Evolutionary conservation across 2,797 vertebrate genomes (phyloP), one percentile per base, ranked within the genome.

Genomic region (Megalops cyprinoides): DNA sequence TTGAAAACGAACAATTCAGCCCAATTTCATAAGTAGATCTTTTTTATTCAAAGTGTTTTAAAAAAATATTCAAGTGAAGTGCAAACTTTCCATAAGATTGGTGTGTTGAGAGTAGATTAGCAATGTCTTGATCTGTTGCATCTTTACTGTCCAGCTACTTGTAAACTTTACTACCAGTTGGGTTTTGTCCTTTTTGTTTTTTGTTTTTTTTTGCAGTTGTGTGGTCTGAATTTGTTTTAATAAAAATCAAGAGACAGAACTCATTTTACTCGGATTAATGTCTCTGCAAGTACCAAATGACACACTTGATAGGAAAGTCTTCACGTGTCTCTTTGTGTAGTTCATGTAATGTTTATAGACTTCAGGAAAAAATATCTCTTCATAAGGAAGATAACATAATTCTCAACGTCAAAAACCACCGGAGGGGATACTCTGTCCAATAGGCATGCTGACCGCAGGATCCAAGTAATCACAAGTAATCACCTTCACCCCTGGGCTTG

Each of bases 211-310:
- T 25, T 25, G 56, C 31, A 37, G 37, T 67, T 67, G 62, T 71
- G 39, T 71, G 39, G 39, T 71, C 39, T 71, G 67, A 71, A 71
- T 71, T 69, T 69, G 31, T 67, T 62, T 44, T 23, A 71, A 71
- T 71, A 71, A 71, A n/a, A 71, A 2, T 69, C 34, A 42, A 42
- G 34, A 8, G n/a, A n/a, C n/a, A n/a, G n/a, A n/a, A n/a, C n/a
- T 53, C 51, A 58, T 58, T 58, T 25, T 25, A 25, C 4, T 58
- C 58, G 56, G 56, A n/a, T 58, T 58, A 7, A 58, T 58, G 23
- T n/a, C 7, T 58, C 8, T 6, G 25, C 14, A 62, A 62, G 12
- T 28, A 9, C 58, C 2, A 18, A 55, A 4, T 15, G 15, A 12
- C 12, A 53, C 44, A 53, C 51, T 53, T 14, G 3, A 9, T 18